phyloP scores from a whole-genome alignment of 1,140 invertebrate species.

The Eueides isabella region DNA sequence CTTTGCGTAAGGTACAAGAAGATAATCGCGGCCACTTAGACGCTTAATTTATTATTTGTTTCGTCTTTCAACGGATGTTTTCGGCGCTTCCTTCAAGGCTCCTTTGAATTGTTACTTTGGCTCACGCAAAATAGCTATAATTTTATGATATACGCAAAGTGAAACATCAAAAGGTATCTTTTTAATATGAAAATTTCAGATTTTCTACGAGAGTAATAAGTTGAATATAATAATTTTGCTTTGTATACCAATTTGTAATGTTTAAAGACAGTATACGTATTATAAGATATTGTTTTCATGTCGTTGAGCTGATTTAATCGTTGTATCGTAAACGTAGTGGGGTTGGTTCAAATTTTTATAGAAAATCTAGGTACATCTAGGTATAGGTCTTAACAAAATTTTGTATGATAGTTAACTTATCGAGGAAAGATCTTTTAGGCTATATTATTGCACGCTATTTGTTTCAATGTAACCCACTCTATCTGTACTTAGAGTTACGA shows the following conservation, averaged over 20 bases:
- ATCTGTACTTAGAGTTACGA: too few species aligned
- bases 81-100: conserved; percentile 29
- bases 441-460: too few species aligned
- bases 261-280: not conserved
- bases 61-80: conserved; percentile 49
- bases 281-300: not conserved
- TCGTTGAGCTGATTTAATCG: not conserved
- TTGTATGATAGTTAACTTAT: too few species aligned
- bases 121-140: conserved; percentile 27
- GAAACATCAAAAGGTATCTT: conserved; percentile 8
- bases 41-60: conserved; percentile 54
- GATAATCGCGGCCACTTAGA: conserved; percentile 52
- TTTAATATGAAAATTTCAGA: conserved; percentile 1
- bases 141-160: conserved; percentile 5
- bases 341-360: not conserved
- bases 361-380: too few species aligned
- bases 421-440: too few species aligned
- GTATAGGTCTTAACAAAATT: too few species aligned
- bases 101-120: conserved; percentile 34
- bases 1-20: conserved; percentile 32
- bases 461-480: too few species aligned
- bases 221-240: not conserved
- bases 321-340: too few species aligned
- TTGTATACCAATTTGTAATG: not conserved
- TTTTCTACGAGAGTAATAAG: conserved; percentile 1